Evolutionary conservation across 2,113 vertebrate genomes (phyloP), one percentile per base, ranked within the genome.

Genomic region (Chrysochloris asiatica): DNA sequence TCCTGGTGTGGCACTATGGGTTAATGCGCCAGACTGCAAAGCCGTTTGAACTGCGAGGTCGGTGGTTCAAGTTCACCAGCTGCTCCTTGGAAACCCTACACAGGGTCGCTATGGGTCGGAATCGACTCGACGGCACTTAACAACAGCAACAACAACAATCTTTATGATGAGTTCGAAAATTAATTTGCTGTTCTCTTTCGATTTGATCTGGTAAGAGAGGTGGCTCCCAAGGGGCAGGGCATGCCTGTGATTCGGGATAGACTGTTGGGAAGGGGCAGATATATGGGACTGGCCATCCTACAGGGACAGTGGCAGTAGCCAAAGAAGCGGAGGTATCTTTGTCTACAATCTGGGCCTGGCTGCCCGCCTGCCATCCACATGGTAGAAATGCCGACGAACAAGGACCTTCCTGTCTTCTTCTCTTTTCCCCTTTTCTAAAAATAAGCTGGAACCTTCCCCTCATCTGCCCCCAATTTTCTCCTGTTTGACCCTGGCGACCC

Each of bases 391-490:
- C 95, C 80, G 81, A 92, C 78, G 93, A 97, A 97, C 96, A 97
- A 97, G 96, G 89, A 38, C 91, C 90, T 94, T 95, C 95, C 97
- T 96, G 95, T 93, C 54, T 2, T 0, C 0, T 17, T 36, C 3
- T 47, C 78, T 59, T 21, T 69, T 14, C 76, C 94, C 83, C 75
- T 95, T 96, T 96, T 86, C 98, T 98, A 97, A 97, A 98, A 98
- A 98, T 98, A 98, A 97, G 97, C 97, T 97, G 96, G 96, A 97
- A 97, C 97, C 97, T 96, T 98, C 97, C 97, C 98, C 97, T 99
- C 98, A 99, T 98, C 99, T 99, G 98, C 99, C 98, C 99, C 98
- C 98, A 99, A 99, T 99, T 99, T 99, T 99, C 98, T 99, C 98
- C 97, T 96, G 96, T 63, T 97, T 98, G 99, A 99, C 99, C 99